These are phyloP conservation scores for Taurulus bubalis DNA, from an alignment of 2,113 vertebrate genomes.

Conservation along the genomic window DNA sequence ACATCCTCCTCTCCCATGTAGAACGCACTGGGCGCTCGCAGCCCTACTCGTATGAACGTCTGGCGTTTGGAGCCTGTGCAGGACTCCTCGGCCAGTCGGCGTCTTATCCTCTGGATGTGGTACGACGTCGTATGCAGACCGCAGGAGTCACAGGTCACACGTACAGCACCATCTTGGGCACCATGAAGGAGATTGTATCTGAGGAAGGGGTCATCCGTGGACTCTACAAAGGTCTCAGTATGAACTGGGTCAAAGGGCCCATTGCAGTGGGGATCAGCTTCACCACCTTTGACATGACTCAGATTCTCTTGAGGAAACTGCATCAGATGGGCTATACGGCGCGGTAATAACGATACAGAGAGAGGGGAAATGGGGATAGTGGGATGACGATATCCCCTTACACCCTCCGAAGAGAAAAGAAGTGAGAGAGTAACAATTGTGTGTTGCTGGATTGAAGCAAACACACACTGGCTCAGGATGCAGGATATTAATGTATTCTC, in stretches of 20 bases:
- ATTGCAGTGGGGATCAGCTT: slow-evolving; percentile 98
- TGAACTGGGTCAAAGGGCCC: slow-evolving; percentile 99
- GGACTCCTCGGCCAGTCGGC: slow-evolving; percentile 95
- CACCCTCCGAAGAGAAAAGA: neutral
- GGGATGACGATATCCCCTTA: neutral
- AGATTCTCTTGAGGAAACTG: slow-evolving; percentile 91
- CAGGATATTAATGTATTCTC: slow-evolving; percentile 20
- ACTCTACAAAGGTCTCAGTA: slow-evolving; percentile 98
- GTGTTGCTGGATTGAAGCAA: slow-evolving; percentile 21
- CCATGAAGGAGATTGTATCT: slow-evolving; percentile 88
- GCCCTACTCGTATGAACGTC: slow-evolving; percentile 90
- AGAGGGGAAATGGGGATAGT: neutral
- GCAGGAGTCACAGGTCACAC: slow-evolving; percentile 92
- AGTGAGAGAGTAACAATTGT: slow-evolving; percentile 1
- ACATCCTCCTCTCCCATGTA: slow-evolving; percentile 56
- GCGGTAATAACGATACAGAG: slow-evolving; percentile 60
- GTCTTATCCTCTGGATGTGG: slow-evolving; percentile 97
- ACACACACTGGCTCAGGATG: slow-evolving; percentile 51
- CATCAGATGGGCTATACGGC: slow-evolving; percentile 76
- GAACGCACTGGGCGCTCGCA: slow-evolving; percentile 88
- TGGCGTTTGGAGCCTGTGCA: slow-evolving; percentile 93
- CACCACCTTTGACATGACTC: slow-evolving; percentile 96
- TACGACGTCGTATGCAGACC: slow-evolving; percentile 97
- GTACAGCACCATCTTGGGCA: slow-evolving; percentile 88
- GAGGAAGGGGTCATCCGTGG: slow-evolving; percentile 92